A percentile compares a stretch with the other conserved stretches of the same genome.
phyloP scores from a whole-genome alignment of 1,140 invertebrate species.

The Chlorops oryzae region DNA sequence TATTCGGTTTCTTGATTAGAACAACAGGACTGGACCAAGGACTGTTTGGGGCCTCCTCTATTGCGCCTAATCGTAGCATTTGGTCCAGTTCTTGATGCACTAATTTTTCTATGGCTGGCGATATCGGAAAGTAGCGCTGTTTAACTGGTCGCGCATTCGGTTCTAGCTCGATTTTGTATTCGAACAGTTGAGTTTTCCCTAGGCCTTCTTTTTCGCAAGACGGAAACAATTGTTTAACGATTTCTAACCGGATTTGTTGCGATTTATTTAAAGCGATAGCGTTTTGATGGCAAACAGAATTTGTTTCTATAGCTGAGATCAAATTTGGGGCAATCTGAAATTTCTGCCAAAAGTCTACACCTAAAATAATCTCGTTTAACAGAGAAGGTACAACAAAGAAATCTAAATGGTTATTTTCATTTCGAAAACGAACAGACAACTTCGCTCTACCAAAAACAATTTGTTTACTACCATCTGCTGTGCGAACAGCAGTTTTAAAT shows the following conservation, averaged over 20 bases:
- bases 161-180: neutral
- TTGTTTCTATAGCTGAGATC: neutral
- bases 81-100: slow-evolving; percentile 13
- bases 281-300: neutral
- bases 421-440: slow-evolving; percentile 3
- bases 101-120: slow-evolving; percentile 17
- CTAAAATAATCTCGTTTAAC: slow-evolving; percentile 9
- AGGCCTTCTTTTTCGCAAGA: slow-evolving; percentile 1
- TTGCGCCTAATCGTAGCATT: slow-evolving; percentile 14
- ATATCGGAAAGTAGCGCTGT: slow-evolving; percentile 15
- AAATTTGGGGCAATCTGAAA: slow-evolving; percentile 3
- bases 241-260: neutral
- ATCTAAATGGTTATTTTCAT: slow-evolving; percentile 2
- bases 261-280: neutral
- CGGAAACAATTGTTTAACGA: neutral
- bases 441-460: neutral
- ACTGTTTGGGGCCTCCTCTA: slow-evolving; percentile 14
- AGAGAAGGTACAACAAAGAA: slow-evolving; percentile 12
- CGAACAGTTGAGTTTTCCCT: neutral
- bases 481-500: neutral
- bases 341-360: slow-evolving; percentile 16
- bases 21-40: slow-evolving; percentile 16
- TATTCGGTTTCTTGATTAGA: slow-evolving; percentile 5
- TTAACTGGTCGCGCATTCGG: neutral
- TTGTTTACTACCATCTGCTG: slow-evolving; percentile 10